Conservation (phyloP, 2,888 invertebrate genomes). For the Patella ulyssiponensis region DNA sequence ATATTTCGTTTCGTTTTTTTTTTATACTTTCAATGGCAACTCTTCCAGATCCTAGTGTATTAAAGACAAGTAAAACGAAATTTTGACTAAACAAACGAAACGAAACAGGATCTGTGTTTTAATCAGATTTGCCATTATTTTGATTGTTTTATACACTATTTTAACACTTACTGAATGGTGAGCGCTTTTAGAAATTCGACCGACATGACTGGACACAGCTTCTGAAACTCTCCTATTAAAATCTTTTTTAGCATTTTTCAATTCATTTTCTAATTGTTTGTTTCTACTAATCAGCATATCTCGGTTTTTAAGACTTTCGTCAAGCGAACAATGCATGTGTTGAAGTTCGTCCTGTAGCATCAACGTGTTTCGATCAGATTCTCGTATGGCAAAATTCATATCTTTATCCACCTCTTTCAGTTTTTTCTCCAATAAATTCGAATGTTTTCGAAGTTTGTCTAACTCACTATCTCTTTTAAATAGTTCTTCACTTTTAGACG, state of each 20-base stretch:
- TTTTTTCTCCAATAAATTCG: conserved; percentile 52
- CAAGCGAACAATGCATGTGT: conserved; percentile 56
- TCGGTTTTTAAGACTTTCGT: conserved; percentile 55
- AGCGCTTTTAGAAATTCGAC: background rate
- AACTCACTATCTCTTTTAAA: conserved; percentile 53
- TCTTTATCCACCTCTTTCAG: conserved; percentile 51
- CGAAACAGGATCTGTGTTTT: no score
- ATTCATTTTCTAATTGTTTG: conserved; percentile 63
- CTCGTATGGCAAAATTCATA: conserved; percentile 47
- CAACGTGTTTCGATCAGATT: conserved; percentile 54
- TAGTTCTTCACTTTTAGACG: conserved; percentile 56
- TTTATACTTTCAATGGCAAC: no score
- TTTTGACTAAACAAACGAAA: no score
- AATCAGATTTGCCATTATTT: no score
- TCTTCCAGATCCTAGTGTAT: no score
- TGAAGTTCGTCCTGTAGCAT: conserved; percentile 55
- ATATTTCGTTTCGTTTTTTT: no score
- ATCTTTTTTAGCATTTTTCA: conserved; percentile 58
- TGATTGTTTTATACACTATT: background rate
- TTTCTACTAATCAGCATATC: conserved; percentile 54
- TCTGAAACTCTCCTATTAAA: conserved; percentile 58
- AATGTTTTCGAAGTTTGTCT: conserved; percentile 48
- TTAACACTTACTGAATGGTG: background rate
- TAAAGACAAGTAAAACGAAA: no score
- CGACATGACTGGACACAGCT: conserved; percentile 34